Evolutionary conservation across 35 echinoderm and acorn worm species (phyloP).

Genomic region (Apostichopus californicus): DNA sequence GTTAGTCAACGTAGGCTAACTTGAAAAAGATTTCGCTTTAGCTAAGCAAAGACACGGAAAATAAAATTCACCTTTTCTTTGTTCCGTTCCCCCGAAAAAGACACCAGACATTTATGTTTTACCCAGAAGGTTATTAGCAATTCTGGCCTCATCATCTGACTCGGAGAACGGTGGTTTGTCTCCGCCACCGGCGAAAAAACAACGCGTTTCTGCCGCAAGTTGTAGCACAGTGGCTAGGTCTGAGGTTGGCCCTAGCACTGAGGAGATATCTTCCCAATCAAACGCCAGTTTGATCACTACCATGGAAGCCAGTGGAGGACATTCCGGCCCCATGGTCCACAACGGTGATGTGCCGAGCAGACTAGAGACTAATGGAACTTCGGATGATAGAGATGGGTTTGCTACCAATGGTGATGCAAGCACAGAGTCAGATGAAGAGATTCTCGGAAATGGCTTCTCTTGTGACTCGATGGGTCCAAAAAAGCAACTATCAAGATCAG

Average conservation of each 20-base stretch:
- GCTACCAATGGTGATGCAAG: conserved; percentile 69
- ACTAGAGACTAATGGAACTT: conserved; percentile 76
- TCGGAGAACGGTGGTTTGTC: conserved; percentile 99
- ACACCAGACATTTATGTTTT: conserved; percentile 31
- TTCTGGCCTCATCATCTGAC: conserved; percentile 99
- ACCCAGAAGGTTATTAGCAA: conserved; percentile 65
- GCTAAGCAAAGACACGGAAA: conserved; percentile 22
- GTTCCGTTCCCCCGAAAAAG: not conserved
- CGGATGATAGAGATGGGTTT: conserved; percentile 50
- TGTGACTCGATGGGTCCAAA: conserved; percentile 40
- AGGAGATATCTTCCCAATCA: conserved; percentile 55
- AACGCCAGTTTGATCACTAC: conserved; percentile 7
- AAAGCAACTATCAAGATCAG: conserved; percentile 76
- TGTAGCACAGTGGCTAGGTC: conserved; percentile 61
- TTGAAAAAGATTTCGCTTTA: not conserved
- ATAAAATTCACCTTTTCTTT: not conserved
- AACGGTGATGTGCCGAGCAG: conserved; percentile 84
- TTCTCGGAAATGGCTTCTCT: conserved; percentile 50
- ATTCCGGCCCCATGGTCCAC: conserved; percentile 62
- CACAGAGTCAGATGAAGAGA: conserved; percentile 69
- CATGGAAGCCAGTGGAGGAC: conserved; percentile 65
- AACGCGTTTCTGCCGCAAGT: conserved; percentile 92
- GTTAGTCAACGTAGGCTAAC: conserved; percentile 2
- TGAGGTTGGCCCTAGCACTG: conserved; percentile 51
- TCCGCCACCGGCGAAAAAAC: conserved; percentile 99